Evolutionary conservation across 2,888 invertebrate species (phyloP).

Genomic region (Tillus elongatus): DNA sequence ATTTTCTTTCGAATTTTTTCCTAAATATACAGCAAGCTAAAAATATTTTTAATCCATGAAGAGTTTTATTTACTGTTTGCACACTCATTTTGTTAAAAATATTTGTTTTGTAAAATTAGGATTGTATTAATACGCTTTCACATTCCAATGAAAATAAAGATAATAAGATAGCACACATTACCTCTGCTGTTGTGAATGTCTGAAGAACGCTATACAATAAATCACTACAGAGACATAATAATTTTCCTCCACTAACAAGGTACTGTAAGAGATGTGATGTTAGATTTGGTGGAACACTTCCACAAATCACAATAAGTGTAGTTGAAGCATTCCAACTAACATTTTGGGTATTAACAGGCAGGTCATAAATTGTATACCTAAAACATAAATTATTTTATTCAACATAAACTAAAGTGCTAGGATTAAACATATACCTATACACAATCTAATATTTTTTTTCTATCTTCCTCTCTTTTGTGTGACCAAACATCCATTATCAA

Average conservation of each 20-base stretch:
- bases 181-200: conserved; percentile 77
- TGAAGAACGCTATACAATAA: conserved; percentile 67
- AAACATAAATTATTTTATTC: conserved; percentile 21
- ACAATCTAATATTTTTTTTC: too few relatives aligned
- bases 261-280: conserved; percentile 62
- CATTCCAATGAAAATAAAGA: too few relatives aligned
- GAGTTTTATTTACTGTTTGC: too few relatives aligned
- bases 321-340: conserved; percentile 34
- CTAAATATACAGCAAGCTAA: too few relatives aligned
- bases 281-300: conserved; percentile 57
- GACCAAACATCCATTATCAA: too few relatives aligned
- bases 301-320: conserved; percentile 64
- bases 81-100: conserved; percentile 1
- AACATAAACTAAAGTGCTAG: too few relatives aligned
- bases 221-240: conserved; percentile 74
- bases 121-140: too few relatives aligned
- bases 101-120: conserved; percentile 11
- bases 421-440: too few relatives aligned
- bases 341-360: conserved; percentile 35
- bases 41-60: too few relatives aligned
- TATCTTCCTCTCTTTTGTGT: too few relatives aligned
- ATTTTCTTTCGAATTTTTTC: too few relatives aligned
- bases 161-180: too few relatives aligned
- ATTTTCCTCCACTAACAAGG: conserved; percentile 62
- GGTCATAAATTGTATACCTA: conserved; percentile 57